Conservation (phyloP, 2,888 invertebrate species). For the Sepioteuthis lessoniana region DNA sequence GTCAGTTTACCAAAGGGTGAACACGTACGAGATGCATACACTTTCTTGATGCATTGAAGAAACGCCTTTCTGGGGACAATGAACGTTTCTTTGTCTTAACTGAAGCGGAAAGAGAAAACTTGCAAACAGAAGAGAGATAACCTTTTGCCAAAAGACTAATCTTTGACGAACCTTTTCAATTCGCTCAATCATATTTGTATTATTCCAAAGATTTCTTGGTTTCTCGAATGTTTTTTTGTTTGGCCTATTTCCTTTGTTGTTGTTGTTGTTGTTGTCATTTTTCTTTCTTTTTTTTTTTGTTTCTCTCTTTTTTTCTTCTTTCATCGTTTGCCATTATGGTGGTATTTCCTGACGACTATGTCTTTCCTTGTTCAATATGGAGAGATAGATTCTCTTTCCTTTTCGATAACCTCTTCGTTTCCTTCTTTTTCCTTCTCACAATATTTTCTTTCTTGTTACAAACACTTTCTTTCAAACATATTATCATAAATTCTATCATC, state of each 20-base stretch:
- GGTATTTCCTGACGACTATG: neutral
- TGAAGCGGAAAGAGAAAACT: neutral
- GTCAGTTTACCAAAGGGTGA: neutral
- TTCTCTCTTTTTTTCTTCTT: neutral
- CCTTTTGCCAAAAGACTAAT: neutral
- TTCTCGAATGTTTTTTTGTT: neutral
- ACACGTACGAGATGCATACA: neutral
- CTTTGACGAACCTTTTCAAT: neutral
- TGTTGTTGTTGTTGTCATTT: no score
- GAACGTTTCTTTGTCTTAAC: neutral
- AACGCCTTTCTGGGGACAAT: neutral
- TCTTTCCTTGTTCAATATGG: no score
- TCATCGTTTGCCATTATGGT: neutral
- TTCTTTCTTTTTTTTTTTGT: no score
- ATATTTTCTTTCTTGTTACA: no score
- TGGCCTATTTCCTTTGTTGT: no score
- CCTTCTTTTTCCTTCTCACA: no score
- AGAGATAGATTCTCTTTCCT: no score
- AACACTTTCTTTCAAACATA: no score
- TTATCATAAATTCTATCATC: no score
- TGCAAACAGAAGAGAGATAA: neutral
- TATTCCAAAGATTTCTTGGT: neutral
- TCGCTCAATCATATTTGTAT: neutral
- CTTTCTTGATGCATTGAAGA: neutral
- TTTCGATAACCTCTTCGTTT: no score